Evolutionary conservation across 2,797 vertebrate genomes (phyloP).

Genomic region (Ataeniobius toweri): DNA sequence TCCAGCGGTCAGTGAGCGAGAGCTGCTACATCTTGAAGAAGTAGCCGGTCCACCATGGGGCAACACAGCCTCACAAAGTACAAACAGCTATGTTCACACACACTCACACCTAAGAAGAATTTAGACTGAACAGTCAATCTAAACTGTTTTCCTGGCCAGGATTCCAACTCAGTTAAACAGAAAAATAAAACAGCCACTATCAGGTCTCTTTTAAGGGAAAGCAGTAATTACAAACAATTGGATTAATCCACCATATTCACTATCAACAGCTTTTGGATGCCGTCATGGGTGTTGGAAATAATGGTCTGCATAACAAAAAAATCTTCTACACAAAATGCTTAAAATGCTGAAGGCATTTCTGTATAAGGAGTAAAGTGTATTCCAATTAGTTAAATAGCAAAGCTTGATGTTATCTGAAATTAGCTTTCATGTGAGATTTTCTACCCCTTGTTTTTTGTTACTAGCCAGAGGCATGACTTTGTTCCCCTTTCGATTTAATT

Average conservation of each 20-base stretch:
- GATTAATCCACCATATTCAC: conserved; percentile 58
- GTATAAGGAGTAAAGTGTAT: conserved; percentile 75
- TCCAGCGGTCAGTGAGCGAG: too few relatives aligned
- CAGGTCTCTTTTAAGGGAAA: conserved; percentile 54
- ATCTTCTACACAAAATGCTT: conserved; percentile 63
- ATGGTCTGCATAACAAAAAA: conserved; percentile 60
- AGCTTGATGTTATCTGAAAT: conserved; percentile 81
- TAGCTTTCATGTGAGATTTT: conserved; percentile 79
- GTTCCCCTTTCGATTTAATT: conserved; percentile 80
- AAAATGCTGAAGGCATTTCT: conserved; percentile 70
- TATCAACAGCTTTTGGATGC: conserved; percentile 52
- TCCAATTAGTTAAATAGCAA: conserved; percentile 79
- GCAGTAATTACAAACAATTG: conserved; percentile 58
- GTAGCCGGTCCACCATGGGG: too few relatives aligned
- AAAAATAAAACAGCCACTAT: conserved; percentile 49
- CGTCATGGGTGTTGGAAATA: conserved; percentile 54
- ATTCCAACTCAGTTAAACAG: conserved; percentile 11
- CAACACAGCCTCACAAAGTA: too few relatives aligned
- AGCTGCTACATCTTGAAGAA: too few relatives aligned
- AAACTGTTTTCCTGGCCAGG: too few relatives aligned
- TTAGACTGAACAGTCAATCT: too few relatives aligned
- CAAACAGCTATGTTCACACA: too few relatives aligned
- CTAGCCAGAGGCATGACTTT: conserved; percentile 75
- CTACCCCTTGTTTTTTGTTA: conserved; percentile 63
- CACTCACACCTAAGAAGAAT: too few relatives aligned